phyloP scores from a whole-genome alignment of 1,140 invertebrate genomes.

The Pemphigus obesinymphae region DNA sequence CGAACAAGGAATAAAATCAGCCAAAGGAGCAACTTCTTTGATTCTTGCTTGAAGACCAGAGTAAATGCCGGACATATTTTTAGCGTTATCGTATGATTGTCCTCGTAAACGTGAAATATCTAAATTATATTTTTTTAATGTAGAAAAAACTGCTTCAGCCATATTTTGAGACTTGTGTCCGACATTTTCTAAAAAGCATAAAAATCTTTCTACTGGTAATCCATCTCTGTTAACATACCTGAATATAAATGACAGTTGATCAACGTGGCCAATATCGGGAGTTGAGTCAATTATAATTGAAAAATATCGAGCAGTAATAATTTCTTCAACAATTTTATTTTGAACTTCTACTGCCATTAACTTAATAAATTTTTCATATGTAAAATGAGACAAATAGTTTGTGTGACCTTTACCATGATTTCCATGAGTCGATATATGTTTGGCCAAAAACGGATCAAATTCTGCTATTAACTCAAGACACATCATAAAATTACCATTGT shows the following conservation, averaged over 20 bases:
- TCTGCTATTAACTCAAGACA: too few relatives aligned
- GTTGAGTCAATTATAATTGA: conserved; percentile 45
- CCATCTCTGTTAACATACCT: conserved; percentile 41
- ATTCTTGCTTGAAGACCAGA: too few relatives aligned
- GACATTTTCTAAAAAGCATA: conserved; percentile 17
- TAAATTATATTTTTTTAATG: conserved; percentile 24
- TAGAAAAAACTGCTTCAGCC: neutral
- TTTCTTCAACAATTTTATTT: conserved; percentile 46
- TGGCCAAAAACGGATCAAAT: too few relatives aligned
- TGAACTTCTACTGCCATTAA: conserved; percentile 44
- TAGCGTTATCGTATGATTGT: too few relatives aligned
- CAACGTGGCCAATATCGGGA: conserved; percentile 30
- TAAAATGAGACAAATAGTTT: conserved; percentile 49
- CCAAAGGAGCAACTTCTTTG: too few relatives aligned
- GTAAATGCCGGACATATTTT: too few relatives aligned
- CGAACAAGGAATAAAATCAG: too few relatives aligned
- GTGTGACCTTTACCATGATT: conserved; percentile 48
- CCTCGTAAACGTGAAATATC: conserved; percentile 43
- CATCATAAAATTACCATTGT: too few relatives aligned
- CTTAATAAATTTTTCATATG: conserved; percentile 49
- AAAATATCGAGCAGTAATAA: conserved; percentile 50
- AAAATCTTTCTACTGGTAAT: conserved; percentile 22
- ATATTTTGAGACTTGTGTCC: conserved; percentile 24
- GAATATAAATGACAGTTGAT: conserved; percentile 42
- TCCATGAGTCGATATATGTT: conserved; percentile 46